phyloP scores from a whole-genome alignment of 1,140 invertebrate genomes.

The Gyrodactylus bullatarudis region DNA sequence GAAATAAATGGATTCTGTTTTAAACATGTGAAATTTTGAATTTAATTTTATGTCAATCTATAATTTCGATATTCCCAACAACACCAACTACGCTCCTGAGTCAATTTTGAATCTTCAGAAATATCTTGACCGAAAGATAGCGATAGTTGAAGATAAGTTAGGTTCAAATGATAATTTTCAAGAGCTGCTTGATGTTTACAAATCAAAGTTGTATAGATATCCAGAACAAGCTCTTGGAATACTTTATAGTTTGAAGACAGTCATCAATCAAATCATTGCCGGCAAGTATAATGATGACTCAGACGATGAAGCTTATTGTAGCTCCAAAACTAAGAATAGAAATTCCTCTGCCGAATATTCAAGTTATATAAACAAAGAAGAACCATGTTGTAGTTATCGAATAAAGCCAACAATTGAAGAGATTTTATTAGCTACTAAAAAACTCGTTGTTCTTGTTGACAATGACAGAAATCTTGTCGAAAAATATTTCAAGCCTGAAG shows the following conservation, averaged over 20 bases:
- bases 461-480: neutral
- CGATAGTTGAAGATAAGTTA: neutral
- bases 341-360: neutral
- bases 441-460: neutral
- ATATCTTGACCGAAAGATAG: neutral
- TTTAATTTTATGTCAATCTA: neutral
- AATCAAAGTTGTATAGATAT: neutral
- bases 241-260: neutral
- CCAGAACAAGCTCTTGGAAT: neutral
- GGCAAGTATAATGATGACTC: neutral
- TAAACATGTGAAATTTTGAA: too few species aligned
- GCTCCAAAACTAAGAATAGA: too few species aligned
- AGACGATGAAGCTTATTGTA: too few species aligned
- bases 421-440: neutral
- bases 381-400: too few species aligned
- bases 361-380: too few species aligned
- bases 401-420: neutral
- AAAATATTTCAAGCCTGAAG: too few species aligned
- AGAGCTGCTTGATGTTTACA: neutral
- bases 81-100: neutral
- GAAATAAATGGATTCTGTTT: too few species aligned
- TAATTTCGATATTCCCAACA: neutral
- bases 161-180: neutral
- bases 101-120: neutral
- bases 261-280: neutral